phyloP scores from a whole-genome alignment of 2,888 invertebrate genomes.

The Andrena camellia region DNA sequence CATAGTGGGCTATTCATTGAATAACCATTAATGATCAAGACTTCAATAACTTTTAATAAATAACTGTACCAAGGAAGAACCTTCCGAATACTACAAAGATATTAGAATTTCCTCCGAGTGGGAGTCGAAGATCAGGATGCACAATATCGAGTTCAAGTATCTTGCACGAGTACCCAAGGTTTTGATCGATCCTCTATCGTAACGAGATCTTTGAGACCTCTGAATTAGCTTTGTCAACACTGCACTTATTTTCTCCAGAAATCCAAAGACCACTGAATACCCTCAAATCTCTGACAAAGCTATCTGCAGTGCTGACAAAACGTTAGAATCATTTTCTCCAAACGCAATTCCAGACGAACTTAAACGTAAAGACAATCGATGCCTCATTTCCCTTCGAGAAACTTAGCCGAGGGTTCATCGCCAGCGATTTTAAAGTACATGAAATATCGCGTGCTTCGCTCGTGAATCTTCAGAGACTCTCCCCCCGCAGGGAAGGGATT shows the following conservation, averaged over 20 bases:
- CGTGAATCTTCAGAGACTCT: neutral
- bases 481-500: constrained; percentile 22
- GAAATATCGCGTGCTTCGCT: neutral
- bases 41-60: neutral
- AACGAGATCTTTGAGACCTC: neutral
- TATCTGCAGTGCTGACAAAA: neutral
- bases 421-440: neutral
- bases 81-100: neutral
- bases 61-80: neutral
- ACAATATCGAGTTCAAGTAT: neutral
- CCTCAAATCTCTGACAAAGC: neutral
- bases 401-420: too few relatives aligned
- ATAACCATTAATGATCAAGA: neutral
- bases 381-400: neutral
- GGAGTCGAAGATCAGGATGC: too few relatives aligned
- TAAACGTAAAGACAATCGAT: neutral
- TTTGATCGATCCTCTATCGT: neutral
- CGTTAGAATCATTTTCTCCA: neutral
- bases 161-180: neutral
- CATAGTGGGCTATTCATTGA: neutral
- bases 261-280: neutral
- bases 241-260: neutral
- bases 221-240: neutral
- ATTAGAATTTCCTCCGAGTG: neutral
- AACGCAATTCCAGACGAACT: neutral